Percentiles rank a stretch among this genome's conserved stretches.
phyloP scores from a whole-genome alignment of 2,888 invertebrate genomes.

The Cinara cedri region DNA sequence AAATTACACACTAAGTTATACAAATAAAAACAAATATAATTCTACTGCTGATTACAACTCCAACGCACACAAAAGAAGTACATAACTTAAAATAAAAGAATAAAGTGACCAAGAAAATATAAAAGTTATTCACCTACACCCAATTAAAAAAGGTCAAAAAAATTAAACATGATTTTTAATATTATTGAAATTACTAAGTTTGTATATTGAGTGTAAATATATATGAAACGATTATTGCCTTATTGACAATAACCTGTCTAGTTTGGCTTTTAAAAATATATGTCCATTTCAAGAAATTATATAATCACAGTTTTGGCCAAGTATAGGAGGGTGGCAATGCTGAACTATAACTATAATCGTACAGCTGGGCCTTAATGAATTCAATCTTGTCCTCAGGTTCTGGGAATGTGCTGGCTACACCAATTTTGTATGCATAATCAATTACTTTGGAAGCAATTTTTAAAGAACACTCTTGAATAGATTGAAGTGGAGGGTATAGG shows the following conservation, averaged over 20 bases:
- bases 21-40: constrained; percentile 28
- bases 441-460: constrained; percentile 83
- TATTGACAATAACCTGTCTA: constrained; percentile 1
- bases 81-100: constrained; percentile 32
- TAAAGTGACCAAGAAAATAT: constrained; percentile 37
- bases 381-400: constrained; percentile 75
- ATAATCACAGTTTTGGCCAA: constrained; percentile 64
- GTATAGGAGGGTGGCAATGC: constrained; percentile 74
- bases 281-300: not conserved
- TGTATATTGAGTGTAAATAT: constrained; percentile 37
- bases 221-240: constrained; percentile 11
- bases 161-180: constrained; percentile 22
- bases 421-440: constrained; percentile 79
- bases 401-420: constrained; percentile 79
- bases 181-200: constrained; percentile 34
- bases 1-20: constrained; percentile 24
- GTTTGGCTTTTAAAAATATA: constrained; percentile 17
- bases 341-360: constrained; percentile 72
- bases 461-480: constrained; percentile 84
- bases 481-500: constrained; percentile 86
- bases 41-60: constrained; percentile 14
- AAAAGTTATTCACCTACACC: constrained; percentile 37
- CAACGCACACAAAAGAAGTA: not conserved
- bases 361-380: constrained; percentile 82
- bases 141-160: constrained; percentile 14